phyloP scores from a whole-genome alignment of 2,888 invertebrate genomes.

The Hartigia nigra region DNA sequence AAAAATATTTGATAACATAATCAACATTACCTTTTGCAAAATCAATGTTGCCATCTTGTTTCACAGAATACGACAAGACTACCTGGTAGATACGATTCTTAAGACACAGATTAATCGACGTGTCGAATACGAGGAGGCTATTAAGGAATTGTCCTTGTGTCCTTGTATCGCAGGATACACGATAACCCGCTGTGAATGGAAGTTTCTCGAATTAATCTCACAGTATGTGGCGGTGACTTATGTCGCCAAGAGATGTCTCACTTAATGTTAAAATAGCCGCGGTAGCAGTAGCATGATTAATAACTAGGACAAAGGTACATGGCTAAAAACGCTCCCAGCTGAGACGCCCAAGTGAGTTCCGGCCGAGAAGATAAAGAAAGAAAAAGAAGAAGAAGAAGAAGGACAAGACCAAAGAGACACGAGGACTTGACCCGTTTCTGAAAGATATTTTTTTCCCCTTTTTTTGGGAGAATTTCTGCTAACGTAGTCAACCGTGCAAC shows the following conservation, averaged over 20 bases:
- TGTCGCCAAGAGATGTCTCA: slow-evolving; percentile 22
- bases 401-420: background rate
- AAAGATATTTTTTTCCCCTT: background rate
- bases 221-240: slow-evolving; percentile 29
- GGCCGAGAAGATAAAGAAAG: background rate
- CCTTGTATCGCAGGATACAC: slow-evolving; percentile 15
- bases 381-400: background rate
- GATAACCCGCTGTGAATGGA: slow-evolving; percentile 14
- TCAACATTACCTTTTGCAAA: background rate
- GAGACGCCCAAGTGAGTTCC: slow-evolving; percentile 6
- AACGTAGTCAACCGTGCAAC: background rate
- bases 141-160: slow-evolving; percentile 6
- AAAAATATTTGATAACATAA: background rate
- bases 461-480: background rate
- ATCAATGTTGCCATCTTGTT: background rate
- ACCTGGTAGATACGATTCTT: background rate
- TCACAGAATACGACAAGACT: background rate
- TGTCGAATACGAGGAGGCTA: slow-evolving; percentile 12
- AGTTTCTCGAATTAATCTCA: slow-evolving; percentile 30
- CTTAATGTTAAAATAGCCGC: slow-evolving; percentile 26
- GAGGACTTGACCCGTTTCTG: background rate
- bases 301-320: slow-evolving; percentile 26
- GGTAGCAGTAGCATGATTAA: slow-evolving; percentile 33
- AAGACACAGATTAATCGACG: background rate
- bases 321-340: slow-evolving; percentile 14